Evolutionary conservation across 2,888 invertebrate genomes (phyloP).

Genomic region (Drosophila parthenogenetica): DNA sequence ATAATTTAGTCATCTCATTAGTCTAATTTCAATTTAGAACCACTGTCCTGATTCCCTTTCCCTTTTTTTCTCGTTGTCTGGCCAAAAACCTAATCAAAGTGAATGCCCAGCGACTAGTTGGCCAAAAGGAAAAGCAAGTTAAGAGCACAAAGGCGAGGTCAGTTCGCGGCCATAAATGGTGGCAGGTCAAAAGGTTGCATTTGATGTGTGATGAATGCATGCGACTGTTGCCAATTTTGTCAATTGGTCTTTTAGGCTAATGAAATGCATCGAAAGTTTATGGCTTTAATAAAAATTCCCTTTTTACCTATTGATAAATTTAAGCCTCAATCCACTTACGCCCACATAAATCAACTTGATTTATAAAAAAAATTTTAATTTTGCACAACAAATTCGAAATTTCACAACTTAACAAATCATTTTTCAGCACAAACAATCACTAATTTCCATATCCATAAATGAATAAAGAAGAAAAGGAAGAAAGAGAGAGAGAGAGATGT

Average conservation of each 20-base stretch:
- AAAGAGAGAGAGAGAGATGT: not conserved
- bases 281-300: not conserved
- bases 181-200: slow-evolving; percentile 44
- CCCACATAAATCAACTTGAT: slow-evolving; percentile 4
- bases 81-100: slow-evolving; percentile 68
- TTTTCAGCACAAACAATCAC: slow-evolving; percentile 39
- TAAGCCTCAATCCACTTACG: not conserved
- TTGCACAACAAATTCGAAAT: slow-evolving; percentile 38
- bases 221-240: slow-evolving; percentile 47
- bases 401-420: slow-evolving; percentile 54
- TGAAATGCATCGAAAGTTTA: slow-evolving; percentile 24
- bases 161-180: slow-evolving; percentile 34
- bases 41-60: slow-evolving; percentile 3
- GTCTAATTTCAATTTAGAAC: slow-evolving; percentile 46
- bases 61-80: not conserved
- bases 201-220: slow-evolving; percentile 20
- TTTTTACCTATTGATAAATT: slow-evolving; percentile 45
- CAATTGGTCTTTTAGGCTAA: slow-evolving; percentile 53
- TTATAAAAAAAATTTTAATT: slow-evolving; percentile 19
- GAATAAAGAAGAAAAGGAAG: not conserved
- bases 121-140: slow-evolving; percentile 11
- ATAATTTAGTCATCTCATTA: slow-evolving; percentile 58
- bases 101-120: slow-evolving; percentile 60
- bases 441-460: slow-evolving; percentile 1
- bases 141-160: slow-evolving; percentile 45